Percentiles rank a stretch among this genome's conserved stretches.
phyloP scores from a whole-genome alignment of 2,888 invertebrate genomes.

The Stegophylla sp. region DNA sequence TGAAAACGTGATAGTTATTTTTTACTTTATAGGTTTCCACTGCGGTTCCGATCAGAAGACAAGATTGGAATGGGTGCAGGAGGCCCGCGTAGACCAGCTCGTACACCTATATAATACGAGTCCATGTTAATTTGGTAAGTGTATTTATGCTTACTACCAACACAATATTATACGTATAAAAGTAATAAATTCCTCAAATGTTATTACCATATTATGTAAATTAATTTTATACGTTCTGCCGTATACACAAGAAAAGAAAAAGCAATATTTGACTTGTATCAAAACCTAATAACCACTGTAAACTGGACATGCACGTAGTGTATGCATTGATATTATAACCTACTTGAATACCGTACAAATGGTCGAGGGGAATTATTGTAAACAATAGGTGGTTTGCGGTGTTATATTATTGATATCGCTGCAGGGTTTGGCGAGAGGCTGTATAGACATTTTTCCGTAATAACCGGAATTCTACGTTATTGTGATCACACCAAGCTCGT shows the following conservation, averaged over 20 bases:
- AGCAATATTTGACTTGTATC: background rate
- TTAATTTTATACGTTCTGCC: background rate
- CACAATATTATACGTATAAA: background rate
- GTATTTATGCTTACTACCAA: background rate
- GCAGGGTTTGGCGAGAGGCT: background rate
- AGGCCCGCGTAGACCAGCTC: background rate
- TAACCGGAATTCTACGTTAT: background rate
- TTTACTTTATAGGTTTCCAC: background rate
- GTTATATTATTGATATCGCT: no score
- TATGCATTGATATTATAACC: background rate
- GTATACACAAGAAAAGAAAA: background rate
- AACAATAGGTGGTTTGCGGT: background rate
- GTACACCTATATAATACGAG: background rate
- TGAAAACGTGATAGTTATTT: conserved; percentile 25
- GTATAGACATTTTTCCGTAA: background rate
- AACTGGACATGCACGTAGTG: background rate
- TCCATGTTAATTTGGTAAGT: background rate
- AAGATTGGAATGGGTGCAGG: background rate
- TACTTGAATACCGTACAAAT: no score
- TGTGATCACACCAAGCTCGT: background rate
- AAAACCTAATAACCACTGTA: background rate
- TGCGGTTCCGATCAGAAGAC: background rate
- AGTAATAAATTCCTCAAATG: background rate
- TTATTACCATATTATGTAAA: background rate
- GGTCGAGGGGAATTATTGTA: background rate